Evolutionary conservation across 30 jellyfish, hydroid and myxozoan genomes (phyloP), one percentile per base, ranked within the genome.

Genomic region (Hydra vulgaris): DNA sequence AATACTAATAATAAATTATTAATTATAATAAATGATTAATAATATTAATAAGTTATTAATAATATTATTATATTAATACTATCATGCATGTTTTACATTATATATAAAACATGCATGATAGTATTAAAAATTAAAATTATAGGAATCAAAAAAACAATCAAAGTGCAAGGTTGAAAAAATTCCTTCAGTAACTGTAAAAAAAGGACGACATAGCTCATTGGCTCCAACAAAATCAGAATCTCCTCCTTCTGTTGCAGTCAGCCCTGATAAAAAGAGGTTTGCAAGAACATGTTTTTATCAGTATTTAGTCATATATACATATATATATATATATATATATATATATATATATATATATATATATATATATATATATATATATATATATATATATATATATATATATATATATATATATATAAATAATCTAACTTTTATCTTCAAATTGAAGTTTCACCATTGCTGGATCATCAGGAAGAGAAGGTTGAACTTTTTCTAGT

Each of bases 191-290:
- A 75, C 86, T 21, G 92, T 67, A 8, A 79, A 76, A 67, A 89
- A 79, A 77, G 97, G 97, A 15, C 72, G 95, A 25, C 95, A 85
- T n/a, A 82, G 95, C 74, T 70, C 86, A 21, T 72, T 89, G 19
- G 87, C 88, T 22, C 71, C 79, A 67, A 78, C 89, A 18, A 87
- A 89, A 55, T 25, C 77, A 1, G 82, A 85, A 0, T 70, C 95
- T 8, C 91, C 97, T 18, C 97, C 95, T 8, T 86, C 95, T 23
- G 21, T 82, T 72, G 85, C 8, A 24, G 55, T 78, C 40, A 80
- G 87, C n/a, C 87, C 87, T 80, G 87, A 80, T 26, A 80, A 70
- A 70, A 40, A 52, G 53, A 26, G 72, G 81, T 54, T 67, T 24
- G 79, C 8, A 76, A 68, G 75, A 20, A 56, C 18, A 15, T 15